A percentile compares a stretch with the other conserved stretches of the same genome.
phyloP scores from a whole-genome alignment of 1,140 invertebrate genomes.

The Hirudo medicinalis region DNA sequence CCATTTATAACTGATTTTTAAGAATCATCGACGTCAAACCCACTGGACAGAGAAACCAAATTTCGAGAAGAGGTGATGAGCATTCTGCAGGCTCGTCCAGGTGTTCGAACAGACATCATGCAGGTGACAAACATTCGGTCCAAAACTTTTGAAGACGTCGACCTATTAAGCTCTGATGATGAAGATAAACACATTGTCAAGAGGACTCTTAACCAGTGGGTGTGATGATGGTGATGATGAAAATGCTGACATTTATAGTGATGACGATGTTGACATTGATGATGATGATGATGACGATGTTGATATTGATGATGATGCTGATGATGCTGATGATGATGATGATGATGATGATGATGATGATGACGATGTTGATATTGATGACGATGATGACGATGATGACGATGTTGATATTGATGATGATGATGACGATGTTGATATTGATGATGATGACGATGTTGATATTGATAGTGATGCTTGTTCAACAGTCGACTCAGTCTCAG shows the following conservation, averaged over 20 bases:
- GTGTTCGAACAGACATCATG: background rate
- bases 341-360: too few species aligned
- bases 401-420: background rate
- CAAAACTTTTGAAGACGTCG: background rate
- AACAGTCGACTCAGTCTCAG: constrained; percentile 77
- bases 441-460: background rate
- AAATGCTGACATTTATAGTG: background rate
- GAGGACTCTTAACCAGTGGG: background rate
- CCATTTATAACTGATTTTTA: too few species aligned
- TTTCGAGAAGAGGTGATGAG: constrained; percentile 7
- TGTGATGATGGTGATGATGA: background rate
- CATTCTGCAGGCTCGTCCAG: background rate
- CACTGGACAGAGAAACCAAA: background rate
- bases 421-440: background rate
- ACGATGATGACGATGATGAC: too few species aligned
- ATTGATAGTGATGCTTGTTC: constrained; percentile 17
- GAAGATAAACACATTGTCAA: background rate
- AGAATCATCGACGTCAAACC: too few species aligned
- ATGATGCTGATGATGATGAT: background rate
- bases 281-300: background rate
- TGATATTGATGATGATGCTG: background rate
- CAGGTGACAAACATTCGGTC: constrained; percentile 1
- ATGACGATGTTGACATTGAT: background rate
- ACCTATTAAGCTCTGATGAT: background rate
- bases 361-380: background rate